phyloP scores from a whole-genome alignment of 2,113 vertebrate species.

The Heloderma charlesbogerti region DNA sequence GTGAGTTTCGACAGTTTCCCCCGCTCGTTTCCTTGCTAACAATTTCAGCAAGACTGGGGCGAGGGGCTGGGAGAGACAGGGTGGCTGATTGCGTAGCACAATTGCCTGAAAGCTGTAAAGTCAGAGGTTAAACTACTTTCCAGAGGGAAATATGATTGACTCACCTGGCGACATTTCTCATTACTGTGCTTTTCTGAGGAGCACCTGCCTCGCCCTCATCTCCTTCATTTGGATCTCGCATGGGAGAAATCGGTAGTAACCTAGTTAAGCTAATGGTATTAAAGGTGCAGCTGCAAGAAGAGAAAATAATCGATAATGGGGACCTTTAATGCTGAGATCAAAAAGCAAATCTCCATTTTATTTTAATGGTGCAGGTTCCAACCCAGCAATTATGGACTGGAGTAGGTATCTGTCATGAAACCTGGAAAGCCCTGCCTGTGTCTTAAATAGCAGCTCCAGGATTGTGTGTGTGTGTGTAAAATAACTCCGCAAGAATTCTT shows the following conservation, averaged over 20 bases:
- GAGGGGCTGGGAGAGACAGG: conserved; percentile 38
- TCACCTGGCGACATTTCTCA: conserved; percentile 14
- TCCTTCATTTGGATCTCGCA: conserved; percentile 35
- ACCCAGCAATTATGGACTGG: background rate
- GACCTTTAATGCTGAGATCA: background rate
- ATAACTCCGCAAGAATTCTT: background rate
- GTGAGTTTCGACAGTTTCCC: conserved; percentile 60
- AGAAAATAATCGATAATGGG: conserved; percentile 1
- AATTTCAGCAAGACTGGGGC: conserved; percentile 58
- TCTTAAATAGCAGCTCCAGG: background rate
- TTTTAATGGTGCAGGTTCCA: background rate
- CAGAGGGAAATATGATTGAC: conserved; percentile 57
- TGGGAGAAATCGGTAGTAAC: conserved; percentile 42
- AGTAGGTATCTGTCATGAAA: background rate
- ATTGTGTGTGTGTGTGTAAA: background rate
- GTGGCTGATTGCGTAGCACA: conserved; percentile 59
- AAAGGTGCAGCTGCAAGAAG: conserved; percentile 12
- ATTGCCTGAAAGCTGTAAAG: conserved; percentile 63
- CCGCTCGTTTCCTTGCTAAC: conserved; percentile 60
- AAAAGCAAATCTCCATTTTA: background rate
- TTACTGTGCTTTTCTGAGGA: conserved; percentile 32
- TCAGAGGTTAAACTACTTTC: conserved; percentile 68
- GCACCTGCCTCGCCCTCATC: background rate
- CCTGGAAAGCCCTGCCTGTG: background rate
- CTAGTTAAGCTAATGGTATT: conserved; percentile 36